Conservation (phyloP, 2,888 invertebrate species). For the Pteria penguin region DNA sequence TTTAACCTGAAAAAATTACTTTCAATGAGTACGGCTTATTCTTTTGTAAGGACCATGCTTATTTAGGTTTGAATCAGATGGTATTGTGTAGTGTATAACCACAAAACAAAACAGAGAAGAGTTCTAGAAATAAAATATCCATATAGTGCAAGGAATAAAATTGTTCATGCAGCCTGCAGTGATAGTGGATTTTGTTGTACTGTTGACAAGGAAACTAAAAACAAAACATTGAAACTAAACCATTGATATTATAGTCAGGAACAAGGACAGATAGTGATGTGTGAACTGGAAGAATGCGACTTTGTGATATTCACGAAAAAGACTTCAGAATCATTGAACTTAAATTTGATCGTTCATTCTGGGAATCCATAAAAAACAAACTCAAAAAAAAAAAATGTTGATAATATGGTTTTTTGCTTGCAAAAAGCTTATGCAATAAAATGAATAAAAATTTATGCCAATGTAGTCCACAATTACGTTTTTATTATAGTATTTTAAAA, state of each 20-base stretch:
- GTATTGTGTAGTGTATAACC: background rate
- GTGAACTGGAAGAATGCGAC: conserved; percentile 11
- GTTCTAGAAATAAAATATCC: conserved; percentile 22
- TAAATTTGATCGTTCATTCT: background rate
- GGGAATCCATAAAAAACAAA: background rate
- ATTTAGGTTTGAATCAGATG: conserved; percentile 16
- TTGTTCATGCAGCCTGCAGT: background rate
- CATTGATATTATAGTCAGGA: conserved; percentile 22
- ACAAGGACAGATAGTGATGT: conserved; percentile 26
- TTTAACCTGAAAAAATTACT: background rate
- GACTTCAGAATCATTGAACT: conserved; percentile 5
- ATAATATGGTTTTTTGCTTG: too few relatives aligned
- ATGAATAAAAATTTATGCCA: too few relatives aligned
- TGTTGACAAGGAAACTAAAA: background rate
- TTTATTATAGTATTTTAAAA: too few relatives aligned
- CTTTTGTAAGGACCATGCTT: background rate
- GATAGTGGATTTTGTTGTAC: background rate
- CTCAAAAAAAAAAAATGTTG: too few relatives aligned
- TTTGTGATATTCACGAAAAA: conserved; percentile 16
- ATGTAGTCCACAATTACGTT: too few relatives aligned
- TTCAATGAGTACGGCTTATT: conserved; percentile 3
- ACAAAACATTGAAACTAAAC: background rate
- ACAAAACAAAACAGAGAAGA: background rate
- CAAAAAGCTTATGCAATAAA: too few relatives aligned
- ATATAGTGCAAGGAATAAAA: background rate